Percentiles rank a stretch among this genome's conserved stretches.
Conservation (phyloP, 2,888 invertebrate genomes). For the Leucozona laternaria region DNA sequence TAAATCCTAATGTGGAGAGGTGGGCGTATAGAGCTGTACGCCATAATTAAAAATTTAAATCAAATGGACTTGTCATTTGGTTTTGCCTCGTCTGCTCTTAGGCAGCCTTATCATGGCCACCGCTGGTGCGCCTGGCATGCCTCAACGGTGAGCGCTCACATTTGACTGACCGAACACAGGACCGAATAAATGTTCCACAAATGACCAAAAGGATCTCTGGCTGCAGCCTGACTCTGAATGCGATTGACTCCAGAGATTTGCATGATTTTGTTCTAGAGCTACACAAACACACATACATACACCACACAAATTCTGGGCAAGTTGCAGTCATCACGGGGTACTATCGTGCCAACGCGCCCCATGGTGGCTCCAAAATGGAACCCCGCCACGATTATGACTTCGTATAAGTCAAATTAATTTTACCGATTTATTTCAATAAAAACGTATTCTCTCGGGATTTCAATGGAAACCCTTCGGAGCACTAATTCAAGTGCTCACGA, state of each 20-base stretch:
- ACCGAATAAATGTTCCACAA: constrained; percentile 73
- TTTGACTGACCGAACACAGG: constrained; percentile 54
- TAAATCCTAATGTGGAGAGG: constrained; percentile 77
- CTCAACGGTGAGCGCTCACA: constrained; percentile 65
- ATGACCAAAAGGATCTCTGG: constrained; percentile 66
- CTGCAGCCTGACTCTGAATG: constrained; percentile 14
- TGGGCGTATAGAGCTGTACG: constrained; percentile 78
- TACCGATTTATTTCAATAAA: constrained; percentile 77
- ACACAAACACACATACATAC: background rate
- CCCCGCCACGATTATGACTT: constrained; percentile 78
- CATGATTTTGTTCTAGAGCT: constrained; percentile 63
- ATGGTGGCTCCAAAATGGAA: constrained; percentile 75
- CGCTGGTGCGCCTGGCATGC: constrained; percentile 69
- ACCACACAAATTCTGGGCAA: constrained; percentile 37
- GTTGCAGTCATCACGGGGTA: constrained; percentile 71
- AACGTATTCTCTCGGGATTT: constrained; percentile 68
- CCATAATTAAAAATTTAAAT: constrained; percentile 79
- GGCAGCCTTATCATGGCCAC: constrained; percentile 73
- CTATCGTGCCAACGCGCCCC: constrained; percentile 73
- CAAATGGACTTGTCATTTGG: constrained; percentile 79
- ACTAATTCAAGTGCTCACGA: constrained; percentile 78
- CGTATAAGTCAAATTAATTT: constrained; percentile 78
- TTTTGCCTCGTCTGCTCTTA: constrained; percentile 71
- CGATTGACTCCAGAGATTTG: constrained; percentile 73
- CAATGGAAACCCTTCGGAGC: constrained; percentile 72